Evolutionary conservation across 2,888 invertebrate species (phyloP).

Genomic region (Galerucella calmariensis): DNA sequence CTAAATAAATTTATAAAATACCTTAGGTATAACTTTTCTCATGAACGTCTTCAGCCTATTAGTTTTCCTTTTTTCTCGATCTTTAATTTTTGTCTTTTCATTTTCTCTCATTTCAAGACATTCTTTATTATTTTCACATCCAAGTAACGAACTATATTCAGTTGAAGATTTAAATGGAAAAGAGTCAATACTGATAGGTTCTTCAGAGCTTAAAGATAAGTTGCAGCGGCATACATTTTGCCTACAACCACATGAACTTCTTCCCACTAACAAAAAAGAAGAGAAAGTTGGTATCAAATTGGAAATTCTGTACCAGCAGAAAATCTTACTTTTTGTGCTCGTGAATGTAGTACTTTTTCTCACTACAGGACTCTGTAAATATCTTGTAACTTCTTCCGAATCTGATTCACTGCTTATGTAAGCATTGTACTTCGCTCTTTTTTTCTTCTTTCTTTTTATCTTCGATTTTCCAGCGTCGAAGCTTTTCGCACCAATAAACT

Average conservation of each 20-base stretch:
- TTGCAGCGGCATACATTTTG: slow-evolving; percentile 8
- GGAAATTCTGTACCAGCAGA: neutral
- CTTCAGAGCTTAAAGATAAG: slow-evolving; percentile 1
- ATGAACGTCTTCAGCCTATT: slow-evolving; percentile 33
- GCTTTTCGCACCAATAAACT: slow-evolving; percentile 29
- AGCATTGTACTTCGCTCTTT: slow-evolving; percentile 29
- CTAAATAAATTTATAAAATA: slow-evolving; percentile 1
- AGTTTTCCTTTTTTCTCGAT: slow-evolving; percentile 16
- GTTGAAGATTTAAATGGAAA: neutral
- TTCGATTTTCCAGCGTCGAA: slow-evolving; percentile 15
- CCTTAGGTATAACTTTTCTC: slow-evolving; percentile 40
- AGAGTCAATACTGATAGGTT: neutral
- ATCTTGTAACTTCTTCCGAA: slow-evolving; percentile 27
- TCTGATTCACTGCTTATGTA: slow-evolving; percentile 19
- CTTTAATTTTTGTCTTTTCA: neutral
- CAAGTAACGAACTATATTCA: neutral
- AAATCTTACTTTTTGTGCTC: neutral
- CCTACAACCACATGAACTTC: neutral
- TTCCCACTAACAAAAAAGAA: neutral
- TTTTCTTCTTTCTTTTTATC: slow-evolving; percentile 25
- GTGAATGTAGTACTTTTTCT: slow-evolving; percentile 21
- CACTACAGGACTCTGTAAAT: slow-evolving; percentile 25
- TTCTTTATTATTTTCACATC: neutral
- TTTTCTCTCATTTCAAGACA: neutral
- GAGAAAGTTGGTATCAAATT: too few relatives aligned